A percentile compares a stretch with the other conserved stretches of the same genome.
These are phyloP conservation scores for Bilobella aurantiaca DNA, from an alignment of 1,140 invertebrate genomes.

Conservation along the genomic window DNA sequence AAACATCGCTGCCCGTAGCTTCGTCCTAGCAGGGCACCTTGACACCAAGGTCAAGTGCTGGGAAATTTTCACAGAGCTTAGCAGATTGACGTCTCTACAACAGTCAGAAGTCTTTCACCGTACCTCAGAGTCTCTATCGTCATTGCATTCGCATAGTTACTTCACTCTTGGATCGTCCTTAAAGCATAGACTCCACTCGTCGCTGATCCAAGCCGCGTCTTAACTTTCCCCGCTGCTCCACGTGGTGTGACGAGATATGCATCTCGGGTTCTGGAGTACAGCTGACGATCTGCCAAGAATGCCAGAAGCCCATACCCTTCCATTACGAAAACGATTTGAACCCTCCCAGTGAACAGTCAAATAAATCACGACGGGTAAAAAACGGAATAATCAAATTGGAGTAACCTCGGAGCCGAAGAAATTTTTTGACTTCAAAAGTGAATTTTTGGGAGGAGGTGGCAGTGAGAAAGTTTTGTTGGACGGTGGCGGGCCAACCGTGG, in stretches of 20 bases:
- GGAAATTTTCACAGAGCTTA: background rate
- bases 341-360: too few relatives aligned
- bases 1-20: background rate
- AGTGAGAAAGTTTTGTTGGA: slow-evolving; percentile 27
- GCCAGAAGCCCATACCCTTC: too few relatives aligned
- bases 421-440: slow-evolving; percentile 35
- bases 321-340: too few relatives aligned
- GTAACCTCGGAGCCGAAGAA: slow-evolving; percentile 31
- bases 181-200: too few relatives aligned
- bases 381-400: slow-evolving; percentile 30
- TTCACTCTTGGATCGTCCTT: background rate
- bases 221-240: too few relatives aligned
- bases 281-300: background rate
- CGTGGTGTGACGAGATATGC: too few relatives aligned
- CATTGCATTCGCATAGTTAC: background rate
- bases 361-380: slow-evolving; percentile 34
- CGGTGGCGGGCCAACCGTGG: slow-evolving; percentile 34
- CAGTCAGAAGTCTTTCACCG: background rate
- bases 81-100: background rate
- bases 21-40: background rate
- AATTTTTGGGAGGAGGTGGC: slow-evolving; percentile 30
- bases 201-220: too few relatives aligned
- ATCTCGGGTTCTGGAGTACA: too few relatives aligned
- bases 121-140: background rate
- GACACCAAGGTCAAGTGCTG: background rate